Evolutionary conservation across 1,140 invertebrate species (phyloP).

Genomic region (Drosophila asahinai): DNA sequence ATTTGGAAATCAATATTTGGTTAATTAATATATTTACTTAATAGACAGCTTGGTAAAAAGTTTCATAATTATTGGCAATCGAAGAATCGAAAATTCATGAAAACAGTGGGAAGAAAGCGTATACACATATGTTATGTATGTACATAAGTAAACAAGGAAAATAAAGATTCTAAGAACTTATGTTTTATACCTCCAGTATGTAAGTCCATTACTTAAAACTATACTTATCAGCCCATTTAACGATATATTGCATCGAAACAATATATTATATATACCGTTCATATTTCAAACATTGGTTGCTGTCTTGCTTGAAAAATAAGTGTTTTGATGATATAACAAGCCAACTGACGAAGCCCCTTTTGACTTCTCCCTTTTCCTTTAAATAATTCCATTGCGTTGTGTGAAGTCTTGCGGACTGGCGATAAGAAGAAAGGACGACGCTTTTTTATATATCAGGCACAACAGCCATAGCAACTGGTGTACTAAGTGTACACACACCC

Average conservation of each 20-base stretch:
- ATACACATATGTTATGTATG: too few species aligned
- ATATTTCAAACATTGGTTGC: slow-evolving; percentile 2
- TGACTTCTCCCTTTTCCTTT: neutral
- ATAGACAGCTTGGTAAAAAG: too few species aligned
- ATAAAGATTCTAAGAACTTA: too few species aligned
- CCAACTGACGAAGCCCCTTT: slow-evolving; percentile 7
- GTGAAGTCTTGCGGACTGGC: slow-evolving; percentile 73
- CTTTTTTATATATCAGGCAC: slow-evolving; percentile 34
- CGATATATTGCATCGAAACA: neutral
- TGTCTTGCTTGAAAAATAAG: slow-evolving; percentile 7
- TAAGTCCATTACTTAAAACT: neutral
- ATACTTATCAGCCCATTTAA: neutral
- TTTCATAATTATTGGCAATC: too few species aligned
- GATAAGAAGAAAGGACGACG: slow-evolving; percentile 62
- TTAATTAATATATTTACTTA: too few species aligned
- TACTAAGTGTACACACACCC: slow-evolving; percentile 18
- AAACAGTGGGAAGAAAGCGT: too few species aligned
- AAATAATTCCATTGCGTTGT: slow-evolving; percentile 33
- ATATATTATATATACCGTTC: neutral
- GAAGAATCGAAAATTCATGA: too few species aligned
- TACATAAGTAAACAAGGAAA: too few species aligned
- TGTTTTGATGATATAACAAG: slow-evolving; percentile 17
- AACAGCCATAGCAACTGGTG: slow-evolving; percentile 44
- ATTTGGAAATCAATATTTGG: too few species aligned
- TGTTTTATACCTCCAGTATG: too few species aligned